Evolutionary conservation across 2,888 invertebrate species (phyloP), one percentile per base, ranked within the genome.

Genomic region (Troides oblongomaculatus): DNA sequence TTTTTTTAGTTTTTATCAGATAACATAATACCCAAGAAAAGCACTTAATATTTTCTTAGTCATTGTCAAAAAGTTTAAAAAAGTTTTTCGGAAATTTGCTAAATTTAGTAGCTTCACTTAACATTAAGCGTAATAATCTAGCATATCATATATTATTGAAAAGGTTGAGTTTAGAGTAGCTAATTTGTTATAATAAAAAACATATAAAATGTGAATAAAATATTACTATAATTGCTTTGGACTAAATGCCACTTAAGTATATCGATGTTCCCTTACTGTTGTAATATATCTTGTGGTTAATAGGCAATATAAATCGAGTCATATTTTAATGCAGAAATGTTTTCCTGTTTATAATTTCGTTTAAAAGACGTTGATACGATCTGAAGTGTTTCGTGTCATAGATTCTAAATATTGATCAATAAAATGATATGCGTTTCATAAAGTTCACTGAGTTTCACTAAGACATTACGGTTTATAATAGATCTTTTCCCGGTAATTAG

Each of bases 401-500:
- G 12, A 46, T 60, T 61, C 53, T 53, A 66, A 23, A 58, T 23
- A 25, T 18, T 53, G 18, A 71, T 59, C 56, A 58, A 66, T 61
- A 46, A 14, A 46, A 46, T 14, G 56, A 71, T 62, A 46, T 62
- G 46, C 56, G 62, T 73, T 67, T 67, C 68, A 72, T 73, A 74
- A 74, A 72, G 73, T 68, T 67, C 62, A 72, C 62, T 61, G 66
- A 70, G 74, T 73, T 74, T 73, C 72, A 69, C 71, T 67, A 56
- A 39, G 70, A 71, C 65, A 72, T 74, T 68, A 73, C 61, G 66
- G 73, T 71, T 74, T 72, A 74, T 72, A 76, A 74, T 72, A 70
- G 66, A 68, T 69, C 69, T 71, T 72, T 46, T 73, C 70, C 70
- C 71, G 69, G 75, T 73, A 74, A 77, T 75, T 77, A 72, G 73